Evolutionary conservation across 1,140 invertebrate genomes (phyloP).

Genomic region (Oryzaephilus surinamensis): DNA sequence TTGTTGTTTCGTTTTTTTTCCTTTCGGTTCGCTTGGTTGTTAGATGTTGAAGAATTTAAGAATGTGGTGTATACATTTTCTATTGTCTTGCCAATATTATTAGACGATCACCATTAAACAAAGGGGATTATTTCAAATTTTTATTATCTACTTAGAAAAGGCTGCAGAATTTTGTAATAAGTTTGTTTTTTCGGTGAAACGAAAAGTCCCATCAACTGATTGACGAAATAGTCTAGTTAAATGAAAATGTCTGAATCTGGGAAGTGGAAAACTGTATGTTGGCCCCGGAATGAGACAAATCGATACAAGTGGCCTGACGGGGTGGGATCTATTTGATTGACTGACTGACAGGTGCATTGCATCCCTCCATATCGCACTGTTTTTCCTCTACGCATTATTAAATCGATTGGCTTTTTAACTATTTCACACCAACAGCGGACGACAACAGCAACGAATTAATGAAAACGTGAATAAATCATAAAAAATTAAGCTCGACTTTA

Average conservation of each 20-base stretch:
- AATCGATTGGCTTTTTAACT: no score
- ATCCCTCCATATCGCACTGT: no score
- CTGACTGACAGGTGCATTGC: no score
- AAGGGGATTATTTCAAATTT: neutral
- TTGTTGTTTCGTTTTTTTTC: no score
- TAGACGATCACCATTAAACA: neutral
- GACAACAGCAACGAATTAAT: no score
- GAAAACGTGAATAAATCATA: conserved; percentile 3
- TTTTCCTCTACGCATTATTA: no score
- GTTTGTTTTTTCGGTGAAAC: conserved; percentile 14
- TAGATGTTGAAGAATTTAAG: conserved; percentile 14
- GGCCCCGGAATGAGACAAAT: conserved; percentile 10
- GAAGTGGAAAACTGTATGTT: conserved; percentile 9
- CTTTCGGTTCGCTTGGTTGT: no score
- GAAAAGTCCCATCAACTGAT: conserved; percentile 21
- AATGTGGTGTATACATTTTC: conserved; percentile 14
- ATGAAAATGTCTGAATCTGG: conserved; percentile 10
- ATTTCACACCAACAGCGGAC: no score
- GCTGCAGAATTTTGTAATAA: neutral
- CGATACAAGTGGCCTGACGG: conserved; percentile 8
- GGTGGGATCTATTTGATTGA: no score
- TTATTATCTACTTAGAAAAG: neutral
- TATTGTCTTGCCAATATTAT: conserved; percentile 13
- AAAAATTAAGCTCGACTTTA: neutral
- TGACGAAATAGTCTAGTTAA: conserved; percentile 23